Evolutionary conservation across 2,888 invertebrate genomes (phyloP).

Genomic region (Uloborus plumipes): DNA sequence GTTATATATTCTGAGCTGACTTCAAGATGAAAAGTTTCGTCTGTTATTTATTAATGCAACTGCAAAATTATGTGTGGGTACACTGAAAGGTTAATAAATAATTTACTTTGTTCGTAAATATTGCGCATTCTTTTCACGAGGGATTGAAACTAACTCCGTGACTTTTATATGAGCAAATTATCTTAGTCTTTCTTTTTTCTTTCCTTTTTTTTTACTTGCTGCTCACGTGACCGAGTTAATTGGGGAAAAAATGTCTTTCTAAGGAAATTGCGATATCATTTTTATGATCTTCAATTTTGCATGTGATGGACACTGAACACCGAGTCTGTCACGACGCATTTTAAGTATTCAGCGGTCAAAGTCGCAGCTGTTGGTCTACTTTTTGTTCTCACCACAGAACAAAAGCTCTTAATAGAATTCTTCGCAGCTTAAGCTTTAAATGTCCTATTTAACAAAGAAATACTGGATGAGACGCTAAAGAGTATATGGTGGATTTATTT

Average conservation of each 20-base stretch:
- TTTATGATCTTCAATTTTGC: slow-evolving; percentile 54
- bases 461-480: slow-evolving; percentile 1
- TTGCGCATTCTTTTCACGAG: slow-evolving; percentile 10
- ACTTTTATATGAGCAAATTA: slow-evolving; percentile 45
- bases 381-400: slow-evolving; percentile 35
- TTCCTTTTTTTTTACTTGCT: slow-evolving; percentile 1
- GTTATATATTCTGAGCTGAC: neutral
- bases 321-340: slow-evolving; percentile 12
- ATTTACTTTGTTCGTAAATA: slow-evolving; percentile 36
- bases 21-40: slow-evolving; percentile 11
- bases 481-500: neutral
- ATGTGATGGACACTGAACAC: slow-evolving; percentile 17
- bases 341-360: slow-evolving; percentile 49
- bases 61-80: slow-evolving; percentile 2
- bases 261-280: slow-evolving; percentile 51
- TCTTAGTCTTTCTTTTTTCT: slow-evolving; percentile 6
- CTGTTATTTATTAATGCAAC: slow-evolving; percentile 26
- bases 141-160: slow-evolving; percentile 22
- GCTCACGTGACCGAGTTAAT: slow-evolving; percentile 47
- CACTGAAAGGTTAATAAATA: slow-evolving; percentile 28
- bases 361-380: slow-evolving; percentile 32
- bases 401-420: slow-evolving; percentile 48
- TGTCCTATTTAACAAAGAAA: slow-evolving; percentile 42
- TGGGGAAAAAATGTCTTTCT: slow-evolving; percentile 35
- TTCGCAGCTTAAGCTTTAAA: slow-evolving; percentile 20